A percentile compares a stretch with the other conserved stretches of the same genome.
These are phyloP conservation scores for Vannuccia rotundouncinata DNA, from an alignment of 2,888 invertebrate genomes.

Conservation along the genomic window DNA sequence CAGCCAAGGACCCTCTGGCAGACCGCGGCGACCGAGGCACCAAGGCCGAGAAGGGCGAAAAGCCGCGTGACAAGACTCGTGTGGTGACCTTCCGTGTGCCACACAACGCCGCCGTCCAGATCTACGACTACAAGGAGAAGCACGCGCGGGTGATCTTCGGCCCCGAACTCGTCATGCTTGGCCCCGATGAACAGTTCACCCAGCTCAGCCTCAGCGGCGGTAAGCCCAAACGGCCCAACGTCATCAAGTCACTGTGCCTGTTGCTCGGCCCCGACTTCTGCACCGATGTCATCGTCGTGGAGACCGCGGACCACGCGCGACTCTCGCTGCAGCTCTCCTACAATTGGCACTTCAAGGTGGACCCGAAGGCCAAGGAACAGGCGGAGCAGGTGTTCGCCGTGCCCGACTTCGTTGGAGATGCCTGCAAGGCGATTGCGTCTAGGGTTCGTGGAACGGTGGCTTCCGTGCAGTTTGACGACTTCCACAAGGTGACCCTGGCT, in stretches of 20 bases:
- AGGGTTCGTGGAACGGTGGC: constrained; percentile 49
- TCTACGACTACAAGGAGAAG: constrained; percentile 49
- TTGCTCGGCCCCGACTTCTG: constrained; percentile 54
- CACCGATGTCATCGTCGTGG: constrained; percentile 51
- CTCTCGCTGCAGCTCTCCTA: constrained; percentile 42
- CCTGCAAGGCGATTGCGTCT: constrained; percentile 49
- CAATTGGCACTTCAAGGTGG: constrained; percentile 39
- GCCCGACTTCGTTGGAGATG: constrained; percentile 53
- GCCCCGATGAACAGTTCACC: constrained; percentile 51
- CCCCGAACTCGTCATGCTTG: constrained; percentile 50
- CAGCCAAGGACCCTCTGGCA: constrained; percentile 56
- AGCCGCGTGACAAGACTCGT: constrained; percentile 37
- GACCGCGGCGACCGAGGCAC: constrained; percentile 47
- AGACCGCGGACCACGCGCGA: constrained; percentile 52
- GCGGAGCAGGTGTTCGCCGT: constrained; percentile 48
- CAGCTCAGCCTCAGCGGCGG: constrained; percentile 52
- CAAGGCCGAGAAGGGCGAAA: background rate
- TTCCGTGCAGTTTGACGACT: constrained; percentile 49
- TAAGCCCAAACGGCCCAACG: constrained; percentile 49
- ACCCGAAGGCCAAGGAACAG: background rate
- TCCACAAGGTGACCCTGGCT: constrained; percentile 44
- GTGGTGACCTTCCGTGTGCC: constrained; percentile 50
- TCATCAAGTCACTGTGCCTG: constrained; percentile 49
- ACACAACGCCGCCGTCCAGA: constrained; percentile 51
- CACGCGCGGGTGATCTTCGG: constrained; percentile 51